Evolutionary conservation across 2,113 vertebrate genomes (phyloP), one percentile per base, ranked within the genome.

Genomic region (Campylomormyrus tamandua): DNA sequence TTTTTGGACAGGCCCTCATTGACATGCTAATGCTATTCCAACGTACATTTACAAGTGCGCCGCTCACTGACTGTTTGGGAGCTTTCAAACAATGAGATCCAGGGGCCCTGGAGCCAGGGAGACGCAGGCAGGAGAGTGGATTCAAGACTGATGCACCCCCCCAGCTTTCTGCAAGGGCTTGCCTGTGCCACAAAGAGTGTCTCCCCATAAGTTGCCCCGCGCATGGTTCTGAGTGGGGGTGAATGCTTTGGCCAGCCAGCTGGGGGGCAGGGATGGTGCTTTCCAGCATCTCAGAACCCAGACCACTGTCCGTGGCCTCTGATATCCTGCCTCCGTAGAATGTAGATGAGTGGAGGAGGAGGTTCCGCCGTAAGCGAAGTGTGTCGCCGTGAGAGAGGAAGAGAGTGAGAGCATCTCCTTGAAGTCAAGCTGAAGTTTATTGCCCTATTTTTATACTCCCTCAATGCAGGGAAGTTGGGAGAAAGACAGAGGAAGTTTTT

Each of bases 391-490:
- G 90, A 92, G 88, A 90, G 87, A 89, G 56, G 24, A 56, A 42
- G 83, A 53, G n/a, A 10, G 24, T 15, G 84, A 70, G 2, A 2
- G 11, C 21, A 39, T 50, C 88, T 50, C 90, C 90, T 77, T 91
- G 91, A 93, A 91, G 93, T 92, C 92, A 90, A 84, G 90, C 89
- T 92, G 91, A 85, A 94, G 92, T 92, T 92, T 80, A 91, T 91
- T 91, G 91, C 90, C 91, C 93, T 91, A 92, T 91, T 92, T 94
- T 95, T 92, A 74, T 85, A 92, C 89, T 87, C 90, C 88, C 85
- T 91, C 48, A 92, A 91, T 85, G 89, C 11, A 90, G 90, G 92
- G 94, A 94, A 93, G 93, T 94, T 95, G 90, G 13, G 85, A 90
- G 88, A 92, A 93, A 85, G 80, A 58, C 15, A 58, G 74, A 31